phyloP scores from a whole-genome alignment of 2,113 vertebrate species.

The Pseudolaguvia tuberculata region DNA sequence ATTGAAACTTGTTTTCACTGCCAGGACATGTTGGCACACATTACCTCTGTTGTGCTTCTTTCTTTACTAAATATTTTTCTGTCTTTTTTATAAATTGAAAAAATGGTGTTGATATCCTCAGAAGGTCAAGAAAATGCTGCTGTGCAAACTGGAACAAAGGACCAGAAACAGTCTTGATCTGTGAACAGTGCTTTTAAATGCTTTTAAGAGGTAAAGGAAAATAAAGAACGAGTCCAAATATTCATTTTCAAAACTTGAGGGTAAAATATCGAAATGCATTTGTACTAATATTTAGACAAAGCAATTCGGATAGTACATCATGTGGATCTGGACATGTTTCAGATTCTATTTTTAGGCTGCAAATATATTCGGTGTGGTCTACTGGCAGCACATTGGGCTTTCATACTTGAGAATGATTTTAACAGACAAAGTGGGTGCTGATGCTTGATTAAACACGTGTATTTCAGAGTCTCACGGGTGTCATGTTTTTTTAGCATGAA shows the following conservation, averaged over 20 bases:
- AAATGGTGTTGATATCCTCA: constrained; percentile 48
- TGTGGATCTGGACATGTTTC: constrained; percentile 11
- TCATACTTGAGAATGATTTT: constrained; percentile 11
- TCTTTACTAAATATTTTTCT: constrained; percentile 58
- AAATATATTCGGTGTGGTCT: constrained; percentile 22
- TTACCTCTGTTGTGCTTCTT: constrained; percentile 68
- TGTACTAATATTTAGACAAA: constrained; percentile 18
- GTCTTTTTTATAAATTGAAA: constrained; percentile 43
- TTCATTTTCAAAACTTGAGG: constrained; percentile 20
- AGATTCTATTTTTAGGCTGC: constrained; percentile 10
- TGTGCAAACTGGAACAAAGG: constrained; percentile 47
- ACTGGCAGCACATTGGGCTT: constrained; percentile 5
- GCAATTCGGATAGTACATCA: constrained; percentile 8
- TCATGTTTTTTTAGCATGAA: neutral
- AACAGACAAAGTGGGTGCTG: constrained; percentile 10
- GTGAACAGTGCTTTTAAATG: neutral
- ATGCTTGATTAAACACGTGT: constrained; percentile 23
- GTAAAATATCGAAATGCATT: constrained; percentile 24
- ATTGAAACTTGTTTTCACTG: constrained; percentile 60
- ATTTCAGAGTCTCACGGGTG: neutral
- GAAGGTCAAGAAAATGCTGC: constrained; percentile 55
- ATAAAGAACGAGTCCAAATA: constrained; percentile 18
- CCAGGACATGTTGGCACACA: constrained; percentile 61
- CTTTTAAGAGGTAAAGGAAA: constrained; percentile 17
- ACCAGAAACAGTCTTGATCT: constrained; percentile 6